Conservation (phyloP, 1,140 invertebrate genomes). For the Drosophila micromelanica region DNA sequence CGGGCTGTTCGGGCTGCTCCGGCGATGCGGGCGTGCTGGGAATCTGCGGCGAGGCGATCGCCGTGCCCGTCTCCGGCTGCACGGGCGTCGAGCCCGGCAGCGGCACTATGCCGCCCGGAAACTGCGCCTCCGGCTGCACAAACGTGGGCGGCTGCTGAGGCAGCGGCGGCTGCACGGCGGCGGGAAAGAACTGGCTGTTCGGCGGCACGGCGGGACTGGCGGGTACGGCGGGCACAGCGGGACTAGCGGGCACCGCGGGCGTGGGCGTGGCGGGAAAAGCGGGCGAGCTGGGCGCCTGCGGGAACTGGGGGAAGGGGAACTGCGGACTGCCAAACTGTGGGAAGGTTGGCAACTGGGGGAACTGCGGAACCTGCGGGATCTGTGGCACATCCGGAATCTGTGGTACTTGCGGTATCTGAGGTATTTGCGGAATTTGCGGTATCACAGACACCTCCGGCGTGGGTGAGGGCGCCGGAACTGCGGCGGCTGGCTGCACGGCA, state of each 20-base stretch:
- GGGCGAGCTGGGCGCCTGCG: constrained; percentile 30
- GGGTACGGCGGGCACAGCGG: constrained; percentile 22
- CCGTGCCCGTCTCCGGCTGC: constrained; percentile 65
- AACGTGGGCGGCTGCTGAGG: constrained; percentile 72
- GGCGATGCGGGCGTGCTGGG: constrained; percentile 43
- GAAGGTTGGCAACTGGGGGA: constrained; percentile 42
- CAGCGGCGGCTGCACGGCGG: constrained; percentile 65
- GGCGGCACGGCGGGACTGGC: constrained; percentile 33
- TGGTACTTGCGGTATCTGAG: constrained; percentile 29
- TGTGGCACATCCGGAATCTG: constrained; percentile 17
- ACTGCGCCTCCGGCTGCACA: constrained; percentile 63
- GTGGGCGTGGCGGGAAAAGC: constrained; percentile 24
- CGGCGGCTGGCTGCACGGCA: constrained; percentile 48
- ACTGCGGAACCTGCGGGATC: constrained; percentile 23
- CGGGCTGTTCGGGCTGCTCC: constrained; percentile 44
- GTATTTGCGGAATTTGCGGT: constrained; percentile 29
- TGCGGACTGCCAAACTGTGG: constrained; percentile 22
- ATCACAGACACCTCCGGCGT: constrained; percentile 41
- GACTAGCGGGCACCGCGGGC: constrained; percentile 19
- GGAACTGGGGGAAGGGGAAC: constrained; percentile 47
- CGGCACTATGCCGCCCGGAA: constrained; percentile 65
- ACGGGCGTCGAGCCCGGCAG: constrained; percentile 64
- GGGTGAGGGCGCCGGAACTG: constrained; percentile 34
- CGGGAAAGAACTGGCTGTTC: constrained; percentile 66
- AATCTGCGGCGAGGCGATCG: constrained; percentile 76